A percentile compares a stretch with the other conserved stretches of the same genome.
Evolutionary conservation across 2,113 vertebrate species (phyloP).

Genomic region (Ursus arctos): DNA sequence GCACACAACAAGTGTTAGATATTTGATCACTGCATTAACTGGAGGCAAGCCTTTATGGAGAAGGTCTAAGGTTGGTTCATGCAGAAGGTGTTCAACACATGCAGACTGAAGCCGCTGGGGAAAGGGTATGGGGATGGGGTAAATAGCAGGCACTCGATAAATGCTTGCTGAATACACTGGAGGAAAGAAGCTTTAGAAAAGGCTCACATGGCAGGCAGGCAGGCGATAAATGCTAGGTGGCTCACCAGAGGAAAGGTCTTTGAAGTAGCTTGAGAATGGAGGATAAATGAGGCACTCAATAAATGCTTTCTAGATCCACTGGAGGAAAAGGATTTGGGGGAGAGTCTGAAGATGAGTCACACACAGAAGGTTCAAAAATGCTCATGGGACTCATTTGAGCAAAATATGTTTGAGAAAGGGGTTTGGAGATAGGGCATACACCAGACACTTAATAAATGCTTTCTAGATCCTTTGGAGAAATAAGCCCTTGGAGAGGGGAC

Average conservation of each 20-base stretch:
- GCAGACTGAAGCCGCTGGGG: conserved; percentile 23
- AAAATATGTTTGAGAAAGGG: conserved; percentile 65
- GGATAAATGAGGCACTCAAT: conserved; percentile 41
- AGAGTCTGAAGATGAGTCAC: conserved; percentile 68
- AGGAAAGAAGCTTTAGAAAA: conserved; percentile 59
- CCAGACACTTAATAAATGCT: conserved; percentile 53
- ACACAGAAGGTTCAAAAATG: conserved; percentile 63
- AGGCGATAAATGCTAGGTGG: conserved; percentile 38
- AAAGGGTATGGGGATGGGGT: neutral
- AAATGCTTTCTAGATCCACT: conserved; percentile 52
- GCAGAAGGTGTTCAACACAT: conserved; percentile 55
- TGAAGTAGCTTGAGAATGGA: conserved; percentile 50
- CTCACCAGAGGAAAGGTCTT: conserved; percentile 59
- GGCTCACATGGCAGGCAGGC: conserved; percentile 29
- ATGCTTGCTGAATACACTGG: conserved; percentile 52
- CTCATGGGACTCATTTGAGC: conserved; percentile 49
- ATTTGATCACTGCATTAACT: conserved; percentile 51
- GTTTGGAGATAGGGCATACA: neutral
- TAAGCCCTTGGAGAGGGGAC: neutral
- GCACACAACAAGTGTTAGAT: conserved; percentile 22
- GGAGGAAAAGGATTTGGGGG: conserved; percentile 65
- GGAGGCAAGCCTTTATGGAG: conserved; percentile 36
- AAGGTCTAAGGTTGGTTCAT: conserved; percentile 33
- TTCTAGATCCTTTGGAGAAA: conserved; percentile 51
- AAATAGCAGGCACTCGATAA: conserved; percentile 38